Conservation (phyloP, 2,797 vertebrate species). For the Clarias platycephalus region DNA sequence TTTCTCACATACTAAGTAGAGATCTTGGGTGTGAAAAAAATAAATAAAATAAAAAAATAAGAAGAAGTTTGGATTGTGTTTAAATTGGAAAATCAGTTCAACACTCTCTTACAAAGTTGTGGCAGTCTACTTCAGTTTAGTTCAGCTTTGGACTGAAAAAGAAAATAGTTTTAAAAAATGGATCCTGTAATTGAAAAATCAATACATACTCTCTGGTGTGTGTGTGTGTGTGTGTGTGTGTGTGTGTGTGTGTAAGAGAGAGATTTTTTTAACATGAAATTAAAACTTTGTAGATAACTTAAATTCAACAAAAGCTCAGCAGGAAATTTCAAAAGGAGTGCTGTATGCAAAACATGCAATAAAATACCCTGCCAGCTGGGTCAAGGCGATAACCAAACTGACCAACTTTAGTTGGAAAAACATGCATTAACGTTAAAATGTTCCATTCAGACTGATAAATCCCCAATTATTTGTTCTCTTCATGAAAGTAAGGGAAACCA, state of each 20-base stretch:
- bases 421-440: not conserved
- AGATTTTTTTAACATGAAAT: not conserved
- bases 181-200: not conserved
- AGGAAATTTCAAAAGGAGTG: not conserved
- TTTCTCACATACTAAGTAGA: not conserved
- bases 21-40: not conserved
- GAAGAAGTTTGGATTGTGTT: not conserved
- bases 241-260: not conserved
- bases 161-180: not conserved
- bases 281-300: not conserved
- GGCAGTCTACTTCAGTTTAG: not conserved
- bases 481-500: too few species aligned
- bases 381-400: not conserved
- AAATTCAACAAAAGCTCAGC: slow-evolving; percentile 7
- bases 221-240: not conserved
- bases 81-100: not conserved
- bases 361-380: not conserved
- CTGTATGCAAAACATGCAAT: not conserved
- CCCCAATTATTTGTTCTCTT: too few species aligned
- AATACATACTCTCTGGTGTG: not conserved
- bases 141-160: not conserved
- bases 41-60: not conserved
- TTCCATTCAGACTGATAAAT: not conserved
- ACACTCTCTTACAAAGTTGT: not conserved
- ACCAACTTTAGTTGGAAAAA: not conserved